These are phyloP conservation scores for Melipona beecheii DNA, from an alignment of 2,888 invertebrate species.

Conservation along the genomic window DNA sequence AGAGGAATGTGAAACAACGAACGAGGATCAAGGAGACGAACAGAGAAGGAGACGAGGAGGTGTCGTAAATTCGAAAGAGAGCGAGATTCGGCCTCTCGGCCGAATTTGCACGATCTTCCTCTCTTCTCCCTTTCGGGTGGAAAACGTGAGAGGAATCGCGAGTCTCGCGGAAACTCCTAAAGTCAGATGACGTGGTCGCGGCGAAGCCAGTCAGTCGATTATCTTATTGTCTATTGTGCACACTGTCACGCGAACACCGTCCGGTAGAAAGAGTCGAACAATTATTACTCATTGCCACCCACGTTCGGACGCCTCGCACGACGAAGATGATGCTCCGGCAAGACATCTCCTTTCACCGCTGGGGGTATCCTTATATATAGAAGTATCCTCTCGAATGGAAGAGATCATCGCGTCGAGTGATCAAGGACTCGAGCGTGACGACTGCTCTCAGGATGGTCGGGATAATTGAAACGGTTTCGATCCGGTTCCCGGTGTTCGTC, in stretches of 20 bases:
- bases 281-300: conserved; percentile 60
- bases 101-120: conserved; percentile 38
- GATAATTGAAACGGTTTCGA: neutral
- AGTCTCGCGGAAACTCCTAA: conserved; percentile 59
- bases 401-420: conserved; percentile 13
- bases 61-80: conserved; percentile 25
- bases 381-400: conserved; percentile 49
- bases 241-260: neutral
- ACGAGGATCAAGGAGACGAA: neutral
- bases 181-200: conserved; percentile 55
- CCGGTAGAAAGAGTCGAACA: conserved; percentile 28
- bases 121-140: neutral
- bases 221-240: neutral
- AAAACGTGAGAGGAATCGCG: conserved; percentile 49
- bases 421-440: neutral
- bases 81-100: conserved; percentile 1
- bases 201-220: conserved; percentile 24
- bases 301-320: conserved; percentile 12
- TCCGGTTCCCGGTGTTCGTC: neutral
- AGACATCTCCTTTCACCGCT: conserved; percentile 61
- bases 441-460: conserved; percentile 7
- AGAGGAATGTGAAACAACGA: too few relatives aligned
- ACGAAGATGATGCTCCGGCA: conserved; percentile 39
- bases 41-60: conserved; percentile 21
- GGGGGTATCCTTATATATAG: conserved; percentile 65